Conservation (phyloP, 1,140 invertebrate species). For the Bombus pascuorum region DNA sequence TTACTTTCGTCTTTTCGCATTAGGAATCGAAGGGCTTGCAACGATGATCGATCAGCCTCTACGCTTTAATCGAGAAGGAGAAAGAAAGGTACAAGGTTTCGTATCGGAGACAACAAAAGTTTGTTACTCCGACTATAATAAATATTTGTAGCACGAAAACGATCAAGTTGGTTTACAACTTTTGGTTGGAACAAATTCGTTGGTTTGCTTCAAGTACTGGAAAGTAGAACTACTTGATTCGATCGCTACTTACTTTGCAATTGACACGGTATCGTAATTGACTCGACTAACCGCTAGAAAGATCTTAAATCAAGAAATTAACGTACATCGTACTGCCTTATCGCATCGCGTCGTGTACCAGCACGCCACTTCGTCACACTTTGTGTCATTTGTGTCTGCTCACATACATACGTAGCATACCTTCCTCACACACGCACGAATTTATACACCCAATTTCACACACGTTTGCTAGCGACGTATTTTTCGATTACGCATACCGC, state of each 20-base stretch:
- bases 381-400: neutral
- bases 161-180: no score
- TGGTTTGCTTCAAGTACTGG: neutral
- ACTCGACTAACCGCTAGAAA: neutral
- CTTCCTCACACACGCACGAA: neutral
- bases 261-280: neutral
- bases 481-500: neutral
- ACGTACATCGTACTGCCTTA: no score
- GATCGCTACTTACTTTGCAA: neutral
- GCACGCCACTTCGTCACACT: neutral
- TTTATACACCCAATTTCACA: neutral
- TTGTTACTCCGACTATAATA: no score
- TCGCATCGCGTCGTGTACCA: no score
- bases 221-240: neutral
- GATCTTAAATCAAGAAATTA: no score
- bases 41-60: fast-evolving
- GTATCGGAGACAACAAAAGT: no score
- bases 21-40: no score
- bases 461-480: neutral
- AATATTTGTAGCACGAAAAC: no score
- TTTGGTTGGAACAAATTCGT: no score
- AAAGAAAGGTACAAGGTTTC: no score
- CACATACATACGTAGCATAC: neutral
- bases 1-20: no score
- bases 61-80: no score